These are phyloP conservation scores for Saimiri boliviensis DNA, from an alignment of 2,113 vertebrate species.

Conservation along the genomic window DNA sequence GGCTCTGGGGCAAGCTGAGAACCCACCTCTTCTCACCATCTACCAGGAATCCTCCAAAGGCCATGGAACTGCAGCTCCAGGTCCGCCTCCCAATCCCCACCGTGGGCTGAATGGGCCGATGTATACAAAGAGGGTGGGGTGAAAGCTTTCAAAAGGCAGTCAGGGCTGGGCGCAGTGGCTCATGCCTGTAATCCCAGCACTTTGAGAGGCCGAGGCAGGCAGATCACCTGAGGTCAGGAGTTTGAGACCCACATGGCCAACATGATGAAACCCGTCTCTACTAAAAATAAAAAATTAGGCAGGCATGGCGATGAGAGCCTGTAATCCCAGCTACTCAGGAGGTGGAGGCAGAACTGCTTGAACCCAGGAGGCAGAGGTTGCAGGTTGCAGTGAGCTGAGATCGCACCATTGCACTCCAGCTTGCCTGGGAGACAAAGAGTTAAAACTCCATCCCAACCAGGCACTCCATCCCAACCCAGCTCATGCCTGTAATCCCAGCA, in stretches of 20 bases:
- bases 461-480: background rate
- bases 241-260: too few relatives aligned
- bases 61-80: background rate
- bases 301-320: too few relatives aligned
- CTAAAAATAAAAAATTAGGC: too few relatives aligned
- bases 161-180: background rate
- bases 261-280: too few relatives aligned
- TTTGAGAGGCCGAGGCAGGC: too few relatives aligned
- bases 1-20: background rate
- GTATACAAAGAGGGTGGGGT: fast-evolving
- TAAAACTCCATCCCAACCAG: background rate
- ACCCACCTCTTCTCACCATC: background rate
- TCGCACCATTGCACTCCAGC: background rate
- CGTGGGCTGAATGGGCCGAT: background rate
- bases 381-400: background rate
- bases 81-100: background rate
- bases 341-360: too few relatives aligned
- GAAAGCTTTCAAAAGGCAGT: background rate
- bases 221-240: too few relatives aligned
- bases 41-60: background rate
- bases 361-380: background rate
- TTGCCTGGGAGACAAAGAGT: too few relatives aligned
- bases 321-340: too few relatives aligned
- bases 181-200: too few relatives aligned
- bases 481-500: too few relatives aligned